Base-by-base conservation (phyloP, 92 coral and sea anemone genomes). In the Epizoanthus stellaris region DNA sequence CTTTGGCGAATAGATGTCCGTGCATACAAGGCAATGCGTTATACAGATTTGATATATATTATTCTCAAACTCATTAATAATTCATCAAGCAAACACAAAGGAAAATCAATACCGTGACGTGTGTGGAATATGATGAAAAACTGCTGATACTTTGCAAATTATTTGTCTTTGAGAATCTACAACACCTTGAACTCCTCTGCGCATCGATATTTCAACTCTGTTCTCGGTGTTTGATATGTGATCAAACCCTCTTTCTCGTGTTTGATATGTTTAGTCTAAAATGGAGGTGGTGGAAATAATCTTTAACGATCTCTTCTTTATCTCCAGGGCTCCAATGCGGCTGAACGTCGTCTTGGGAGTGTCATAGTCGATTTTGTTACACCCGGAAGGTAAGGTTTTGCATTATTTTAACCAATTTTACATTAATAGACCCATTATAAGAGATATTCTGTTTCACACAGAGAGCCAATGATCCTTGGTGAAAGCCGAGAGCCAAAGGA, bases 321-420 rank as follows among this genome's bases (percentile, higher is more conserved):
- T 5, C 75, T 21, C 58, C 85, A 94, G 98, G 98, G 95, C 3
- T 90, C 98, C 62, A 87, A 93, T 81, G 92, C 95, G 14, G 93
- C 98, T 13, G 98, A 94, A 72, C 82, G 98, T 65, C 92, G 98
- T 53, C 88, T 91, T 77, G 98, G 95, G 21, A 84, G 95, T 7
- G 82, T 82, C 56, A 87, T 94, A 1, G 85, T 94, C 11, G 92
- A 90, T 49, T 94, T 92, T 88, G 86, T 94, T 0, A 87, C 91
- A 75, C 94, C 94, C 69, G 94, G 98, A 85, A 85, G 98, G 98
- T 94, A 56, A 54, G 89, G 19, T 16, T 23, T 49, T 11, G 8
- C 15, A 17, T 34, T n/a, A n/a, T n/a, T n/a, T 49, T 7, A 82
- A 25, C 52, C 0, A 36, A 3, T 53, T 53, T 53, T 6, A 25